Evolutionary conservation across 1,140 invertebrate species (phyloP).

Genomic region (Trachelipus rathkii): DNA sequence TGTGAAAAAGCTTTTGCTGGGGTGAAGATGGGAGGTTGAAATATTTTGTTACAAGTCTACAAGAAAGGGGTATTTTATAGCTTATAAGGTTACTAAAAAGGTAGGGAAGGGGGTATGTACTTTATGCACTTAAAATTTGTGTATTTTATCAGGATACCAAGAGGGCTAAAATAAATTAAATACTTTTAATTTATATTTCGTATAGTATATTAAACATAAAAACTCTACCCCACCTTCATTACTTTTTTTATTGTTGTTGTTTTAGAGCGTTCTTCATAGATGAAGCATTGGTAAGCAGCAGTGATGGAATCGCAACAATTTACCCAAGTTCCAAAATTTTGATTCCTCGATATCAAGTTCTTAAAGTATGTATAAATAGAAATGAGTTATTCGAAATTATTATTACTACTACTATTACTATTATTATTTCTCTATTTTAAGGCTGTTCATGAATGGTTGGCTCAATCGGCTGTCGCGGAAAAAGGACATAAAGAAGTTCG

Average conservation of each 20-base stretch:
- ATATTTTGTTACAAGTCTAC: too few relatives aligned
- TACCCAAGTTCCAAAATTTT: slow-evolving; percentile 18
- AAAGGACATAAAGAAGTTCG: slow-evolving; percentile 19
- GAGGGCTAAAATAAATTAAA: too few relatives aligned
- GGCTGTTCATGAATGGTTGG: slow-evolving; percentile 18
- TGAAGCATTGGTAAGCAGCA: slow-evolving; percentile 14
- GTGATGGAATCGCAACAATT: slow-evolving; percentile 19
- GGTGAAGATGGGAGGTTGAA: too few relatives aligned
- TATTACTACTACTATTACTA: neutral
- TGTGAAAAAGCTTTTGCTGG: too few relatives aligned
- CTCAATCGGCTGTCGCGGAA: neutral
- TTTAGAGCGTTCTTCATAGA: slow-evolving; percentile 26
- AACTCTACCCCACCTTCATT: too few relatives aligned
- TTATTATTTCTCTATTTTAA: neutral
- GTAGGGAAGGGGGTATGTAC: too few relatives aligned
- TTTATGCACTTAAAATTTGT: too few relatives aligned
- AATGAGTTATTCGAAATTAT: neutral
- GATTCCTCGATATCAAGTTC: slow-evolving; percentile 23
- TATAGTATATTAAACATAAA: too few relatives aligned
- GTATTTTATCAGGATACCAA: too few relatives aligned
- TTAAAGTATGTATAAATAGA: neutral
- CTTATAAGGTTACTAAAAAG: too few relatives aligned
- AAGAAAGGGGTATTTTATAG: too few relatives aligned
- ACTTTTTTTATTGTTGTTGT: neutral
- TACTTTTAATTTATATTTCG: too few relatives aligned